Base-by-base conservation (phyloP, 2,113 vertebrate genomes). In the Cepphus grylle region DNA sequence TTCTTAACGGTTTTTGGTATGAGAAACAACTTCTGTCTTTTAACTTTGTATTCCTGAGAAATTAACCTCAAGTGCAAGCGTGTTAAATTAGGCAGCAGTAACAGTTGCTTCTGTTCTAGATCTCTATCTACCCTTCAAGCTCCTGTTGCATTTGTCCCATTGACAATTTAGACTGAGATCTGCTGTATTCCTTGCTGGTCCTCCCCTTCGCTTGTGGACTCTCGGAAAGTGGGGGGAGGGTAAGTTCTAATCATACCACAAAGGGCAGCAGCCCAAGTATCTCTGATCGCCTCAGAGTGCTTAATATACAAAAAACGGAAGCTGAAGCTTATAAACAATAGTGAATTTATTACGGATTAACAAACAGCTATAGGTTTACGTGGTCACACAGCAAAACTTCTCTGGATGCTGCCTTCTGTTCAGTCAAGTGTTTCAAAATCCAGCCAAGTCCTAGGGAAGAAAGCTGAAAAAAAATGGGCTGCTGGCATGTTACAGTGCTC, bases 321-420 rank as follows among this genome's bases (percentile, higher is more conserved):
- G 67, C 87, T 52, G 74, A 73, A 79, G 79, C 67, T 92, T 95
- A 66, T 49, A 65, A 95, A 96, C 91, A 96, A 89, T 74, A 80
- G 91, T 62, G 79, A 96, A 76, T 94, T 89, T 96, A 70, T 95
- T 91, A 34, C 0, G 45, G 84, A 94, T 93, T 96, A 97, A 34
- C 65, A 30, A 79, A 62, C 72, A 42, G 65, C 71, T 90, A 43
- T 79, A 86, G 69, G 74, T 50, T 94, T 94, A 91, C 0, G 2
- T 93, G 83, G 74, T 93, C 88, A 90, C 63, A 78, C 74, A 94
- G 67, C 52, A 90, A 5, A 95, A 86, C 76, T 94, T 92, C 63
- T 43, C 47, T 69, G 61, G 34, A 36, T 82, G 73, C 74, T 80
- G 58, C 84, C 67, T 90, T 66, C 61, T 96, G 61, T 84, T 96